Base-by-base conservation (phyloP, 2,797 vertebrate genomes). In the Semaprochilodus insignis region DNA sequence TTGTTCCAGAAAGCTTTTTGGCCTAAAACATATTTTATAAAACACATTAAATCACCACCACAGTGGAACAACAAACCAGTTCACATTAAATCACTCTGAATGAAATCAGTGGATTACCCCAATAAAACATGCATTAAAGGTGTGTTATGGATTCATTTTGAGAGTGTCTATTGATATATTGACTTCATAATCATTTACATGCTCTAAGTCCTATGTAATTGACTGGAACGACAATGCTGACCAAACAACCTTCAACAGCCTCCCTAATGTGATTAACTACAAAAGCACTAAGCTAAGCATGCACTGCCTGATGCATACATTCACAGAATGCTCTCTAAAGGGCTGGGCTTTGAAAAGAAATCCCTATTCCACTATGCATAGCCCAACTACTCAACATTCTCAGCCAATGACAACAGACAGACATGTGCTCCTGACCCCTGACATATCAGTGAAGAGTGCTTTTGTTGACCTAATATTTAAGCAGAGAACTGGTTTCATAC, bases 281-380 rank as follows among this genome's bases (percentile, higher is more conserved):
- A 76, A 69, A 69, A 60, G 34, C 80, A 40, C 4, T 36, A 2
- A 31, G 23, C 11, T 59, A 60, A 27, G 55, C 17, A 0, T 31
- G n/a, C n/a, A 48, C 36, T 21, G 19, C 7, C 69, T 72, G 78
- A 73, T 63, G 59, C 51, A 63, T 63, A 4, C 52, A 31, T 65
- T 73, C 21, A 59, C 40, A 80, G 44, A 31, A 73, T 52, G 44
- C 69, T 31, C n/a, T 21, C 19, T 48, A 5, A 40, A 17, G 31
- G 52, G 31, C 63, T 65, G 63, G 63, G 63, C 7, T 66, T 54
- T 52, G 14, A 8, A 69, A 48, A 71, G 16, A 48, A 70, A 51
- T 52, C 34, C 44, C 8, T 48, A 55, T 23, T 23, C 31, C 14
- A 19, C 31, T 51, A 14, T 54, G 11, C 10, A 40, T 11, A n/a